Evolutionary conservation across 2,113 vertebrate genomes (phyloP), one percentile per base, ranked within the genome.

Genomic region (Raja brachyura): DNA sequence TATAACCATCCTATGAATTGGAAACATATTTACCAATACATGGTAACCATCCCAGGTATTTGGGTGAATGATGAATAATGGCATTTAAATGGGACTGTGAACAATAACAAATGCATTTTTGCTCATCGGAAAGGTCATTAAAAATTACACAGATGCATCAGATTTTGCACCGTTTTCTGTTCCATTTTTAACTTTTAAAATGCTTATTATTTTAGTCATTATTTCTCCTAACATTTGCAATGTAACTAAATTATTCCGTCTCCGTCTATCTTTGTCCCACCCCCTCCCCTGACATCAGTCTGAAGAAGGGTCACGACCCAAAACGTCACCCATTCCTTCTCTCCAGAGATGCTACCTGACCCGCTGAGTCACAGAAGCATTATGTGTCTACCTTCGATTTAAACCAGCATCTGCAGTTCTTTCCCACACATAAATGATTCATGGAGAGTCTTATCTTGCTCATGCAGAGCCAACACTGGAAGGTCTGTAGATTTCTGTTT

Each of bases 101-200:
- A 20, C 39, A 54, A 81, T 20, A 16, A 54, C 11, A 54, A 54
- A 5, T 54, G 48, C 39, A 48, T 81, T 22, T 48, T 39, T 22
- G 78, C 22, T 16, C 16, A 81, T 18, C 48, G 54, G 78, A 7
- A 18, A 81, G 74, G 13, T 39, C 3, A 22, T 18, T 31, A 81
- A 39, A 81, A 54, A 16, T 81, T 39, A 54, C 4, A 68, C 66
- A 1, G 66, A 16, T 68, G 7, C 66, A 68, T 56, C 39, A 86
- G 61, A 86, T 86, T 31, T n/a, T 61, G 83, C 83, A 63, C 3
- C 56, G 61, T 5, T 28, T 63, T 63, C 10, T 61, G 1, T 31
- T 86, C 83, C 22, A 10, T 86, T 86, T 86, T 61, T 28, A 86
- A 56, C 56, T n/a, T 48, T 81, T 86, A 61, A 86, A 86, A 61